Evolutionary conservation across 2,797 vertebrate genomes (phyloP).

Genomic region (Oreonectes daqikongensis): DNA sequence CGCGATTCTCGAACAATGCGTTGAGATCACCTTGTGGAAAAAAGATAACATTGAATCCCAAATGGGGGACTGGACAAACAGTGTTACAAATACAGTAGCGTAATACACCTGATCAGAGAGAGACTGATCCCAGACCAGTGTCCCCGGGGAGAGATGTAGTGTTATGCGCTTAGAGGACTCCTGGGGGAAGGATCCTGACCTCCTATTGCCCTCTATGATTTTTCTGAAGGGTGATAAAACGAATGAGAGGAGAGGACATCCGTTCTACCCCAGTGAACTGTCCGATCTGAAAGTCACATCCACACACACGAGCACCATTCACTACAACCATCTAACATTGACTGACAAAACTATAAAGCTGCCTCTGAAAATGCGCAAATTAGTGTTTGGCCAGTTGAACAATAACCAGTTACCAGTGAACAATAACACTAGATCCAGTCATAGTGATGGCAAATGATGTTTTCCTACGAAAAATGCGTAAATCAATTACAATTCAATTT

Average conservation of each 20-base stretch:
- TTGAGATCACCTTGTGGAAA: slow-evolving; percentile 16
- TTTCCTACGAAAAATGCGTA: no score
- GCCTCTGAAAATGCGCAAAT: no score
- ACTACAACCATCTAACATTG: not conserved
- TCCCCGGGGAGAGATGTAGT: slow-evolving; percentile 35
- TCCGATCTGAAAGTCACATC: not conserved
- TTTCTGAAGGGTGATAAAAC: slow-evolving; percentile 69
- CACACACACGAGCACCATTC: not conserved
- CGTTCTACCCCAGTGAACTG: slow-evolving; percentile 56
- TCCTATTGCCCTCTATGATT: slow-evolving; percentile 64
- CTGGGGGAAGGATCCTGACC: slow-evolving; percentile 66
- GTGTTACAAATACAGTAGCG: slow-evolving; percentile 1
- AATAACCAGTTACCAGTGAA: no score
- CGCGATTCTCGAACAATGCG: not conserved
- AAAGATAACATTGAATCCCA: slow-evolving; percentile 25
- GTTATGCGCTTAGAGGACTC: slow-evolving; percentile 55
- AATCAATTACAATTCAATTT: no score
- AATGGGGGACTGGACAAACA: not conserved
- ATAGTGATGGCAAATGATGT: no score
- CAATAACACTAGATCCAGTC: no score
- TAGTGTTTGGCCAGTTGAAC: no score
- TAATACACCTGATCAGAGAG: slow-evolving; percentile 25
- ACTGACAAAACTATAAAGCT: not conserved
- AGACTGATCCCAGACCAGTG: slow-evolving; percentile 50
- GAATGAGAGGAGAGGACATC: slow-evolving; percentile 46